A percentile compares a stretch with the other conserved stretches of the same genome.
phyloP scores from a whole-genome alignment of 1,140 invertebrate species.

The Lanistes nyassanus region DNA sequence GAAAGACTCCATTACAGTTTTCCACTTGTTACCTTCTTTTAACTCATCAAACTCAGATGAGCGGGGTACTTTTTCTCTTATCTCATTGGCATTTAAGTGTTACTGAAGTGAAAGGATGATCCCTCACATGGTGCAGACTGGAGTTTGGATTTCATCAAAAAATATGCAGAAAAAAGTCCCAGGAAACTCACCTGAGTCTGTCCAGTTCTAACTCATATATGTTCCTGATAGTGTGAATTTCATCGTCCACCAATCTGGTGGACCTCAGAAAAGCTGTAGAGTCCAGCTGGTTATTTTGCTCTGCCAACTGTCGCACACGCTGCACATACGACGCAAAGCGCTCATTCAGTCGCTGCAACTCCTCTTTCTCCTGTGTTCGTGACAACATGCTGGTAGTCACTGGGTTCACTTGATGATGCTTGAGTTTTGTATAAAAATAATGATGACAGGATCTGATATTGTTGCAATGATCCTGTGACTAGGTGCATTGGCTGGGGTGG shows the following conservation, averaged over 20 bases:
- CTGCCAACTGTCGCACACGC: constrained; percentile 39
- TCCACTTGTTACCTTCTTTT: too few species aligned
- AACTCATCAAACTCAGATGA: too few species aligned
- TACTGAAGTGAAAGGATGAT: too few species aligned
- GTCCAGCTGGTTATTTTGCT: constrained; percentile 43
- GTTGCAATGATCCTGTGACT: not conserved
- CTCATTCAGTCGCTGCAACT: constrained; percentile 52
- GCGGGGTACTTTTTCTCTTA: too few species aligned
- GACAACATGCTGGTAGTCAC: constrained; percentile 20
- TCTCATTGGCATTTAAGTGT: too few species aligned
- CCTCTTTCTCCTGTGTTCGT: constrained; percentile 48
- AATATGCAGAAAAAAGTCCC: not conserved
- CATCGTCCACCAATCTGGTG: constrained; percentile 46
- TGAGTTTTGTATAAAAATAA: not conserved
- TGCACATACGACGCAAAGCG: constrained; percentile 45
- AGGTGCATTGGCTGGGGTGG: not conserved
- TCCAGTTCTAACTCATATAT: constrained; percentile 57
- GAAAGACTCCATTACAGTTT: too few species aligned
- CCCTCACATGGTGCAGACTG: too few species aligned
- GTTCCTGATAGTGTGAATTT: constrained; percentile 46
- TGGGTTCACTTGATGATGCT: not conserved
- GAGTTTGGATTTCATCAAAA: too few species aligned
- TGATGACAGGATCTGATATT: not conserved
- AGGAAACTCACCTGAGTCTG: constrained; percentile 43
- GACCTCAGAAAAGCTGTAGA: constrained; percentile 46